Conservation (phyloP, 2,888 invertebrate genomes). For the Hydrotaea diabolus region DNA sequence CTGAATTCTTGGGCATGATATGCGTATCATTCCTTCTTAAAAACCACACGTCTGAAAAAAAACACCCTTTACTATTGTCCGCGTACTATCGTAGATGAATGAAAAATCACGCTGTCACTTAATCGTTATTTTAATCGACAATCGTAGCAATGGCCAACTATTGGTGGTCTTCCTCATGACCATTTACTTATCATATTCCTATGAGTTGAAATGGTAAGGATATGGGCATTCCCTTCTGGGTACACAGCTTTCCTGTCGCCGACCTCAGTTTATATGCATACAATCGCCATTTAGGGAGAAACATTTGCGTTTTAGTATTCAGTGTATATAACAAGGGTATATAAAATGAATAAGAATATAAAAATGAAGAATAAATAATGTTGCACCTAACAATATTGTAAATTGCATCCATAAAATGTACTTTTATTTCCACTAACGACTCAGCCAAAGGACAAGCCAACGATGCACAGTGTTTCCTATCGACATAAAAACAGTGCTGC, state of each 20-base stretch:
- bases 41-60: too few species aligned
- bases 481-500: too few species aligned
- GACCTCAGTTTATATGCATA: not conserved
- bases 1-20: too few species aligned
- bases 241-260: not conserved
- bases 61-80: too few species aligned
- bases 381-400: slow-evolving; percentile 31
- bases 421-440: slow-evolving; percentile 25
- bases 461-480: not conserved
- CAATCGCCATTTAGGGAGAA: not conserved
- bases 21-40: too few species aligned
- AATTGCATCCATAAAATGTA: slow-evolving; percentile 28
- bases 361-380: slow-evolving; percentile 27
- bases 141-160: not conserved
- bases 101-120: too few species aligned
- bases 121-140: too few species aligned
- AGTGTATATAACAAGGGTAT: not conserved
- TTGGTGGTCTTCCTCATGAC: not conserved
- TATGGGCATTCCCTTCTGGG: not conserved
- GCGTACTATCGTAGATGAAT: too few species aligned
- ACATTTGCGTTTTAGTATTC: not conserved
- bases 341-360: slow-evolving; percentile 9
- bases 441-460: not conserved
- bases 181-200: not conserved
- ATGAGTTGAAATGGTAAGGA: not conserved